These are phyloP conservation scores for Abrostola triplasia DNA, from an alignment of 2,888 invertebrate species.

Conservation along the genomic window DNA sequence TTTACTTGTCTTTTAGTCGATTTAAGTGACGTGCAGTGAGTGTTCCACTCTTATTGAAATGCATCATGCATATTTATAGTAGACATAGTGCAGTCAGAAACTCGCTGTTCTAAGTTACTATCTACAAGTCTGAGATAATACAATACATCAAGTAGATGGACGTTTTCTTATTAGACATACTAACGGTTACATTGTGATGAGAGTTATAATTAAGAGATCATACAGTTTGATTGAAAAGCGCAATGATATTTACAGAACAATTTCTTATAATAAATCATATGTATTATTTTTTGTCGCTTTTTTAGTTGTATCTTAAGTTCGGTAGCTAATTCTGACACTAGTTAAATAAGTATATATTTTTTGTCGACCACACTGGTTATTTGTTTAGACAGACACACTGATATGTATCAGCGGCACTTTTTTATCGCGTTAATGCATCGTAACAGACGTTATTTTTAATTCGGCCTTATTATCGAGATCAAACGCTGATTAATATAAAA, in stretches of 20 bases:
- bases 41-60: background rate
- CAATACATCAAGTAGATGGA: background rate
- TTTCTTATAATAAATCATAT: conserved; percentile 25
- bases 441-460: conserved; percentile 66
- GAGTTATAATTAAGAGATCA: conserved; percentile 23
- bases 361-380: conserved; percentile 63
- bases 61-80: background rate
- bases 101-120: background rate
- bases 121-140: background rate
- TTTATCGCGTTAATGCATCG: conserved; percentile 59
- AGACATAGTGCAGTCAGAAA: background rate
- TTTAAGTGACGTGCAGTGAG: background rate
- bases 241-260: conserved; percentile 37
- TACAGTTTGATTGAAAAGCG: conserved; percentile 31
- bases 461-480: conserved; percentile 65
- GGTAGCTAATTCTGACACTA: conserved; percentile 59
- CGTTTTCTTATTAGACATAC: background rate
- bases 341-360: conserved; percentile 57
- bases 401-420: conserved; percentile 67
- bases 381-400: conserved; percentile 71
- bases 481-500: conserved; percentile 56
- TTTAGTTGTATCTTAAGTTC: conserved; percentile 46
- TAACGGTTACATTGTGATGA: conserved; percentile 1
- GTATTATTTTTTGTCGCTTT: conserved; percentile 47
- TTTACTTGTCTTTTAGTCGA: background rate